Percentiles rank a stretch among this genome's conserved stretches.
Evolutionary conservation across 2,888 invertebrate species (phyloP).

Genomic region (Molanna angustata): DNA sequence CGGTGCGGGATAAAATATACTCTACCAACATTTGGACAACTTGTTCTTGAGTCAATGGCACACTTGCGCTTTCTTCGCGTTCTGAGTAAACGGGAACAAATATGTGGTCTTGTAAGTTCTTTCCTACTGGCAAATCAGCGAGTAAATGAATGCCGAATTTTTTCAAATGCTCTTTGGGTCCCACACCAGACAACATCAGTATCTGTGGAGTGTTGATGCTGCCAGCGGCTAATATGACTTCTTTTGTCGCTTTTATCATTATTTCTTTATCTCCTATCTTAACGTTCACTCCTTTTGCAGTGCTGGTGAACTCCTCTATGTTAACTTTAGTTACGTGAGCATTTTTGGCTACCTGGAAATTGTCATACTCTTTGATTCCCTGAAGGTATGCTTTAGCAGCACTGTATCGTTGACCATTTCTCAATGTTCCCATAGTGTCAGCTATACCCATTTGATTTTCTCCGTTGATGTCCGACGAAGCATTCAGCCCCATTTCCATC

Average conservation of each 20-base stretch:
- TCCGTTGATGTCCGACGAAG: constrained; percentile 45
- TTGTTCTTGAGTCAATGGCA: constrained; percentile 21
- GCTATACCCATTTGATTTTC: constrained; percentile 48
- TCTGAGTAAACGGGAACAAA: constrained; percentile 39
- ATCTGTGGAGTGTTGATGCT: constrained; percentile 47
- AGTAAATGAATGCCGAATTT: constrained; percentile 40
- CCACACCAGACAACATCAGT: too few relatives aligned
- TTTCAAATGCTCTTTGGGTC: constrained; percentile 42
- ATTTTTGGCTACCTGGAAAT: too few relatives aligned
- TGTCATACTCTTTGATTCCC: too few relatives aligned
- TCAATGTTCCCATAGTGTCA: constrained; percentile 48
- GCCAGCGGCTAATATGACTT: constrained; percentile 50
- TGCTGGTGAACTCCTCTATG: too few relatives aligned
- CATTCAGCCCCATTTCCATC: constrained; percentile 44
- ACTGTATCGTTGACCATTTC: constrained; percentile 49
- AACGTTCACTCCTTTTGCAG: constrained; percentile 40
- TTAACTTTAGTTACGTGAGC: constrained; percentile 39
- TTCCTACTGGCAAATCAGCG: constrained; percentile 47
- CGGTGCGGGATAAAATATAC: constrained; percentile 51
- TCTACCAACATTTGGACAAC: constrained; percentile 42
- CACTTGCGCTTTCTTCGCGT: not conserved
- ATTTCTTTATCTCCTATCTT: constrained; percentile 36
- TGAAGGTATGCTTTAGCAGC: constrained; percentile 56
- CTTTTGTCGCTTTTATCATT: constrained; percentile 38
- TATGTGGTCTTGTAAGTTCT: constrained; percentile 56